Conservation (phyloP, 2,113 vertebrate genomes). For the Sitta europaea region DNA sequence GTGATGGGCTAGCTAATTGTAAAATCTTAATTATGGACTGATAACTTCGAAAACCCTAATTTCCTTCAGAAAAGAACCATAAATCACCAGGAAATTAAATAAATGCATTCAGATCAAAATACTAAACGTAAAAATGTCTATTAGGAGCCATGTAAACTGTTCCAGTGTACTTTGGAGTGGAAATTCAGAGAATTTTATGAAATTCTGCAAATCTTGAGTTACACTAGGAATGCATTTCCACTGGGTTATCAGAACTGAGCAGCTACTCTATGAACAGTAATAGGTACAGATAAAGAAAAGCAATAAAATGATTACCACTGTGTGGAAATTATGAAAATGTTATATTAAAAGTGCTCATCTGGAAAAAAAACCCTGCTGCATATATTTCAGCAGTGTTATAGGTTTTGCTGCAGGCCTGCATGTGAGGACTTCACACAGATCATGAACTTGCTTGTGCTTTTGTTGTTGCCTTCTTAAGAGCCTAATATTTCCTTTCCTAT, state of each 20-base stretch:
- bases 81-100: slow-evolving; percentile 40
- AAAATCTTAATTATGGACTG: slow-evolving; percentile 46
- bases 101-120: slow-evolving; percentile 50
- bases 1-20: slow-evolving; percentile 10
- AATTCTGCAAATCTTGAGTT: slow-evolving; percentile 40
- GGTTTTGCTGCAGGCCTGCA: neutral
- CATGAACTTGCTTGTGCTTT: neutral
- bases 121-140: slow-evolving; percentile 29
- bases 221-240: slow-evolving; percentile 21
- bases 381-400: neutral
- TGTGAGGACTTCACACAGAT: neutral
- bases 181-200: slow-evolving; percentile 56
- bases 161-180: slow-evolving; percentile 48
- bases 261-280: slow-evolving; percentile 45
- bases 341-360: slow-evolving; percentile 28
- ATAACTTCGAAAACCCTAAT: slow-evolving; percentile 44
- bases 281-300: slow-evolving; percentile 55
- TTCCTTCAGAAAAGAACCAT: slow-evolving; percentile 14
- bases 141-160: slow-evolving; percentile 19
- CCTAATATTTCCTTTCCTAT: neutral
- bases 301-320: slow-evolving; percentile 56
- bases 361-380: neutral
- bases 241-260: slow-evolving; percentile 43
- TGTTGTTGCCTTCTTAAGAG: neutral
- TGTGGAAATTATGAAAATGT: slow-evolving; percentile 43